phyloP scores from a whole-genome alignment of 30 jellyfish, hydroid and myxozoan species.

The Turritopsis rubra region DNA sequence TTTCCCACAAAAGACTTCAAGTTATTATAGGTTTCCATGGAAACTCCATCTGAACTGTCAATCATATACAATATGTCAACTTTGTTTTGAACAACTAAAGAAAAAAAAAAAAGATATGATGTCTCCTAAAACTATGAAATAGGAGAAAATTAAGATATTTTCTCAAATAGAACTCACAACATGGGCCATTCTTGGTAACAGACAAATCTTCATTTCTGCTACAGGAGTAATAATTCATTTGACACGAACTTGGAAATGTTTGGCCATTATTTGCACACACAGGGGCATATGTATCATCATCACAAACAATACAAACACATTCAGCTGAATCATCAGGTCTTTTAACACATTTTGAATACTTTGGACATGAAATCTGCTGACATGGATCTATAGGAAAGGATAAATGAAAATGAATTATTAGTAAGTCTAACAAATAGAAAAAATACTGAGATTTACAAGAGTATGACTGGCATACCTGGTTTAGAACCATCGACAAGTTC shows the following conservation, averaged over 20 bases:
- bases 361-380: constrained; percentile 28
- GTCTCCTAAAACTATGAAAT: background rate
- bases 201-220: constrained; percentile 1
- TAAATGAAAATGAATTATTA: background rate
- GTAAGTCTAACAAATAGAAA: background rate
- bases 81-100: background rate
- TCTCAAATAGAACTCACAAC: constrained; percentile 45
- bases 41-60: constrained; percentile 28
- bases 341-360: constrained; percentile 47
- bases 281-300: constrained; percentile 24
- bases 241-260: constrained; percentile 51
- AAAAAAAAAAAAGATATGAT: background rate
- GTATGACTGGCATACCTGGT: background rate
- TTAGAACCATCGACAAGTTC: background rate
- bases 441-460: background rate
- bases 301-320: constrained; percentile 73
- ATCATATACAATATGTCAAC: constrained; percentile 21
- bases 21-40: background rate
- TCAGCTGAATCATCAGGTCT: constrained; percentile 47
- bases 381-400: constrained; percentile 58
- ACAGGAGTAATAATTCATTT: constrained; percentile 43
- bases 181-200: constrained; percentile 35
- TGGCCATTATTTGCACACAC: constrained; percentile 69
- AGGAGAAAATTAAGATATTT: background rate
- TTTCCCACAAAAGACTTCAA: constrained; percentile 9